Evolutionary conservation across 2,797 vertebrate genomes (phyloP).

Genomic region (Diplodus puntazzo): DNA sequence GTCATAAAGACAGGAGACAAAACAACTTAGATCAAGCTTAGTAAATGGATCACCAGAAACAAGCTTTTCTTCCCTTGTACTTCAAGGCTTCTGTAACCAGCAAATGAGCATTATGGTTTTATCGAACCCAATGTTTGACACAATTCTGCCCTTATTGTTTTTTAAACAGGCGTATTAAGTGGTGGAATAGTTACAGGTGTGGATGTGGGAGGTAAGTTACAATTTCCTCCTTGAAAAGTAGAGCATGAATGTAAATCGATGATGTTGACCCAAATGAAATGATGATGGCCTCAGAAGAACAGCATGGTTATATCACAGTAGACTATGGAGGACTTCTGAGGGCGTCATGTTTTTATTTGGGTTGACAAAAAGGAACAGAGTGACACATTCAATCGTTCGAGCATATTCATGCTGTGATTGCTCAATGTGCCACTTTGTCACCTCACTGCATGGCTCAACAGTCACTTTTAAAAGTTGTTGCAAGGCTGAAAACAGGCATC

Average conservation of each 20-base stretch:
- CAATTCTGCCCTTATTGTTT: background rate
- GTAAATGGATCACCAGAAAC: no score
- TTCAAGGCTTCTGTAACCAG: no score
- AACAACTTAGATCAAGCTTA: no score
- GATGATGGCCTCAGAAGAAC: background rate
- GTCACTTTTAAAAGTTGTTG: no score
- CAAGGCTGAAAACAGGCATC: no score
- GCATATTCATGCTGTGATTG: background rate
- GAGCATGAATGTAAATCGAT: background rate
- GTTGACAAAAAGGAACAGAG: background rate
- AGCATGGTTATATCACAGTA: background rate
- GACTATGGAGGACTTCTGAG: background rate
- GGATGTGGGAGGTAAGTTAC: conserved; percentile 49
- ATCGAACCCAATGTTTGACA: background rate
- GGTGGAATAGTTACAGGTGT: no score
- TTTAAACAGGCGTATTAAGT: background rate
- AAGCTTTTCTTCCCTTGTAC: no score
- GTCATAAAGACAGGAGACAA: no score
- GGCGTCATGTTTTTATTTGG: conserved; percentile 13
- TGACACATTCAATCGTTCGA: background rate
- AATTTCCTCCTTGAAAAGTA: background rate
- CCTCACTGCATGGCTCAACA: no score
- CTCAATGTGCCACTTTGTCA: background rate
- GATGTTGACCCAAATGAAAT: background rate
- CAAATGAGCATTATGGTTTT: background rate